These are phyloP conservation scores for Zingel zingel DNA, from an alignment of 2,113 vertebrate genomes.

Conservation along the genomic window DNA sequence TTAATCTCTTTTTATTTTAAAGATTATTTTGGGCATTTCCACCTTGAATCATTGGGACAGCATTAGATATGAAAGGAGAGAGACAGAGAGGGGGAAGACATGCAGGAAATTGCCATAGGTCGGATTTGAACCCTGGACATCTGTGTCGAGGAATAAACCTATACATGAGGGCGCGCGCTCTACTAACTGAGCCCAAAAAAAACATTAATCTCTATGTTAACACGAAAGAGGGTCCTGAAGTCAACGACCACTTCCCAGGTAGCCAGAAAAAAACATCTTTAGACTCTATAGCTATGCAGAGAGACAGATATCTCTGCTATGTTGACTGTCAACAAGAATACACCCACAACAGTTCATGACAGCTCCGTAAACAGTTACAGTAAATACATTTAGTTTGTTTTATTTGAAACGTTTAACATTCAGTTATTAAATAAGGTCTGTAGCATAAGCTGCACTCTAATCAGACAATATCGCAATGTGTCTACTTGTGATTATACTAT, in stretches of 20 bases:
- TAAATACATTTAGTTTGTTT: not conserved
- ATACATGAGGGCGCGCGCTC: too few relatives aligned
- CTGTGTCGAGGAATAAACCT: too few relatives aligned
- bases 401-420: not conserved
- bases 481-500: not conserved
- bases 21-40: too few relatives aligned
- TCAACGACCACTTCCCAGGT: not conserved
- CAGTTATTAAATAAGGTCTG: not conserved
- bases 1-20: not conserved
- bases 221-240: not conserved
- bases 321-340: constrained; percentile 23
- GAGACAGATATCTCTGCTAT: not conserved
- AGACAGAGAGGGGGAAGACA: too few relatives aligned
- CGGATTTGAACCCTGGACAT: too few relatives aligned
- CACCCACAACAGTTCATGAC: not conserved
- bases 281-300: not conserved
- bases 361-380: not conserved
- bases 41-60: too few relatives aligned
- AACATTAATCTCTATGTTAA: not conserved
- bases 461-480: not conserved
- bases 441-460: not conserved
- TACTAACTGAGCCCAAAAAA: not conserved
- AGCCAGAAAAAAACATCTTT: constrained; percentile 14
- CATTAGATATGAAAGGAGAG: too few relatives aligned
- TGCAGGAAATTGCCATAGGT: too few relatives aligned